Evolutionary conservation across 1,140 invertebrate species (phyloP), one percentile per base, ranked within the genome.

Genomic region (Hycleus cichorii): DNA sequence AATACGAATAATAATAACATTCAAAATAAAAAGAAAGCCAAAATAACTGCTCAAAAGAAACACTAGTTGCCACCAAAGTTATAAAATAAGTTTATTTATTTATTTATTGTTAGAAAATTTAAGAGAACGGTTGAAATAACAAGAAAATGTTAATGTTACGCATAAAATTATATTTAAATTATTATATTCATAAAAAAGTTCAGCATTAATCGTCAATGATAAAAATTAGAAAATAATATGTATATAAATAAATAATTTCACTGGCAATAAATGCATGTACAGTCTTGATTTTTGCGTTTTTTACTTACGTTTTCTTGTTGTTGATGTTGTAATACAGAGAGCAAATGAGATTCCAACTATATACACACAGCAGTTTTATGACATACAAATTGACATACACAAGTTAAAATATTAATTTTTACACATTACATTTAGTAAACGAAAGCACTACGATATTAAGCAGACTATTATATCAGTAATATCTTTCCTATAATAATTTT

Each of bases 191-290:
- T 58, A 62, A 61, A 58, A 62, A 32, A 32, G 49, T 49, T 55
- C 58, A 62, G 60, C 60, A 58, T 54, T 58, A 62, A 58, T 58
- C 58, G 53, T 49, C 42, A 62, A 44, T 43, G 54, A 56, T 12
- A 56, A 48, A 54, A 53, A 7, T 32, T 32, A 32, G 32, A 32
- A 32, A 32, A 48, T 54, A 54, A 51, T 45, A 47, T 58, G 40
- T 57, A 56, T 63, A 61, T 61, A 65, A 65, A 67, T 67, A 67
- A 69, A 69, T 69, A 69, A 49, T 60, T 65, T 67, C 57, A 67
- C 51, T 64, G 32, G 60, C 64, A 66, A 59, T 58, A 64, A 54
- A 65, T 62, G 60, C 67, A 65, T 69, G 63, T 69, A 69, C 67
- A 69, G 67, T 69, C 67, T 69, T 64, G 64, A 66, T 66, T 68